Evolutionary conservation across 2,888 invertebrate species (phyloP).

Genomic region (Eilema sororculum): DNA sequence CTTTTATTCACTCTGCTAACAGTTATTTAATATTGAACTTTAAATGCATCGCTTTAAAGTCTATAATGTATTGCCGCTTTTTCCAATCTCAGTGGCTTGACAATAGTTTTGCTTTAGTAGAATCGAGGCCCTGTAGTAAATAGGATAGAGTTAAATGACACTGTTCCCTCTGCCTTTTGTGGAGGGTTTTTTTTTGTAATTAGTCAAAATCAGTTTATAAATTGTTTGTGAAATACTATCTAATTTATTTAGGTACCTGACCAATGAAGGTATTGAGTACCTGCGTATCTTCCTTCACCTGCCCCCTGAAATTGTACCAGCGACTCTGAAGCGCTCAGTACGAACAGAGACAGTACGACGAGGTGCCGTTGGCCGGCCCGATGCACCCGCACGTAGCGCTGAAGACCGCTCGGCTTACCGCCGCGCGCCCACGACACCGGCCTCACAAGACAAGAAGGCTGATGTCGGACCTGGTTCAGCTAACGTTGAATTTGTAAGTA

Average conservation of each 20-base stretch:
- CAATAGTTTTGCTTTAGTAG: no score
- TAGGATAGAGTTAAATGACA: no score
- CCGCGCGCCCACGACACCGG: conserved; percentile 89
- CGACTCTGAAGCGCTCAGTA: conserved; percentile 97
- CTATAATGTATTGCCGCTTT: no score
- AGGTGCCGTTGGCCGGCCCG: conserved; percentile 89
- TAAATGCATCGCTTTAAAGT: no score
- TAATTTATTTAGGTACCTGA: conserved; percentile 91
- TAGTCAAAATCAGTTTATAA: not conserved
- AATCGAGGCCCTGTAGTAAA: no score
- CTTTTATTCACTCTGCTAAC: no score
- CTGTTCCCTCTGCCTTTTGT: no score
- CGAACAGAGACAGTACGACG: conserved; percentile 95
- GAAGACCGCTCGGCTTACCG: conserved; percentile 95
- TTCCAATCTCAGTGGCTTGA: no score
- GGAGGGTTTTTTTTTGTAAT: no score
- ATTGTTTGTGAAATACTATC: not conserved
- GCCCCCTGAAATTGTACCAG: conserved; percentile 99
- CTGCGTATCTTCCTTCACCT: conserved; percentile 97
- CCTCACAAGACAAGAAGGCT: conserved; percentile 95
- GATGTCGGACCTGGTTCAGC: conserved; percentile 98
- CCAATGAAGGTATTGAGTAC: conserved; percentile 99
- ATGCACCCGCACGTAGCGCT: conserved; percentile 91
- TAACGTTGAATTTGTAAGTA: conserved; percentile 94
- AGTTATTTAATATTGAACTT: no score